phyloP scores from a whole-genome alignment of 2,797 vertebrate species.

The Caiman crocodilus region DNA sequence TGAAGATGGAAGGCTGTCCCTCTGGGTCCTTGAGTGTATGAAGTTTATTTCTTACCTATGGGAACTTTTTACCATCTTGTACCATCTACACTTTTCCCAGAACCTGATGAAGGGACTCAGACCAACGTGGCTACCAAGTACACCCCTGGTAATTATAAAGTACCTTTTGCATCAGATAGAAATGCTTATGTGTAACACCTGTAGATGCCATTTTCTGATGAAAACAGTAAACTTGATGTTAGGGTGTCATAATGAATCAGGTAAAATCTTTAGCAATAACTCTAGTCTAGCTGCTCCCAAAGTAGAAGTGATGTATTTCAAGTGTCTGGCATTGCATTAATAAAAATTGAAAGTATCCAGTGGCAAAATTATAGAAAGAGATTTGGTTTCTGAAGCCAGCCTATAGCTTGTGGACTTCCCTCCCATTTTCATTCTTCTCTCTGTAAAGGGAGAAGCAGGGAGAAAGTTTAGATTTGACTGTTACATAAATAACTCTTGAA shows the following conservation, averaged over 20 bases:
- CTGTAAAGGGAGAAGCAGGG: neutral
- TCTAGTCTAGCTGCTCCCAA: neutral
- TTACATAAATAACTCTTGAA: neutral
- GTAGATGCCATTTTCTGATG: neutral
- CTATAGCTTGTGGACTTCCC: neutral
- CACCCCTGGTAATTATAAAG: no score
- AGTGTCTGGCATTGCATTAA: neutral
- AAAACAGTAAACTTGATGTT: neutral
- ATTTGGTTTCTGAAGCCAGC: neutral
- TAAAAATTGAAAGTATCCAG: neutral
- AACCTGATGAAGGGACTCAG: no score
- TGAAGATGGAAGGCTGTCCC: no score
- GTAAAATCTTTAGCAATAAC: neutral
- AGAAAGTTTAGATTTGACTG: neutral
- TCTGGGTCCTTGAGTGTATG: no score
- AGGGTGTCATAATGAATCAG: neutral
- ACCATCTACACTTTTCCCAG: no score
- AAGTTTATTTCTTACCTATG: no score
- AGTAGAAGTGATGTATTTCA: neutral
- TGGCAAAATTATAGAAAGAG: neutral
- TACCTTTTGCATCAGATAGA: neutral
- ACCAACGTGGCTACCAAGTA: no score
- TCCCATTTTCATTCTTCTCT: neutral
- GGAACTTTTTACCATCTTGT: no score
- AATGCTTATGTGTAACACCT: neutral